These are phyloP conservation scores for Amaurobius ferox DNA, from an alignment of 2,888 invertebrate genomes.

Conservation along the genomic window DNA sequence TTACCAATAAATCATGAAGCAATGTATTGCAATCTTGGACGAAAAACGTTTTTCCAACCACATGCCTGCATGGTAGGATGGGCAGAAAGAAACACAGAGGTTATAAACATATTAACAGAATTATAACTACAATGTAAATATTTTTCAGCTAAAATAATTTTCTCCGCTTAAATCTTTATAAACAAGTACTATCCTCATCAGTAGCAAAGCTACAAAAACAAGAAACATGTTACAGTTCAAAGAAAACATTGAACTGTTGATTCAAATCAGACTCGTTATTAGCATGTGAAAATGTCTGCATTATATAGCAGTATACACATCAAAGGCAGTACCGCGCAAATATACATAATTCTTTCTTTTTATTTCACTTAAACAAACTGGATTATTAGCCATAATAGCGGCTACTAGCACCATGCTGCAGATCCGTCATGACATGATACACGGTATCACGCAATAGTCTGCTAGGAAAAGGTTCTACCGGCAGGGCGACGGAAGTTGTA, in stretches of 20 bases:
- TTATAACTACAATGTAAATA: neutral
- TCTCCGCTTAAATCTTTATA: neutral
- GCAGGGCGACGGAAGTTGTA: too few species aligned
- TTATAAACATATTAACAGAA: constrained; percentile 20
- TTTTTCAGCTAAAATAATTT: constrained; percentile 5
- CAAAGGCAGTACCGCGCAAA: neutral
- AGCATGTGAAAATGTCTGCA: neutral
- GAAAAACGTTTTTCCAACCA: constrained; percentile 52
- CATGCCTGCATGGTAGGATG: constrained; percentile 49
- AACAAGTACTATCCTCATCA: constrained; percentile 13
- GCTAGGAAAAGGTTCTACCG: too few species aligned
- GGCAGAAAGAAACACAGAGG: constrained; percentile 25
- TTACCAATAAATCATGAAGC: constrained; percentile 63
- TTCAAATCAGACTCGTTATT: neutral
- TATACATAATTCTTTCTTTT: neutral
- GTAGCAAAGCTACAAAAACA: constrained; percentile 42
- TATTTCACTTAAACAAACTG: neutral
- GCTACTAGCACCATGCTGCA: constrained; percentile 53
- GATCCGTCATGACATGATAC: constrained; percentile 44
- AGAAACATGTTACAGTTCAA: constrained; percentile 46
- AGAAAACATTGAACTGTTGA: neutral
- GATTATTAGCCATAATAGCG: constrained; percentile 37
- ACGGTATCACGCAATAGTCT: too few species aligned
- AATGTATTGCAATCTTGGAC: constrained; percentile 49
- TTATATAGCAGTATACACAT: neutral